Evolutionary conservation across 1,140 invertebrate species (phyloP), one percentile per base, ranked within the genome.

Genomic region (Schlechtendalia chinensis): DNA sequence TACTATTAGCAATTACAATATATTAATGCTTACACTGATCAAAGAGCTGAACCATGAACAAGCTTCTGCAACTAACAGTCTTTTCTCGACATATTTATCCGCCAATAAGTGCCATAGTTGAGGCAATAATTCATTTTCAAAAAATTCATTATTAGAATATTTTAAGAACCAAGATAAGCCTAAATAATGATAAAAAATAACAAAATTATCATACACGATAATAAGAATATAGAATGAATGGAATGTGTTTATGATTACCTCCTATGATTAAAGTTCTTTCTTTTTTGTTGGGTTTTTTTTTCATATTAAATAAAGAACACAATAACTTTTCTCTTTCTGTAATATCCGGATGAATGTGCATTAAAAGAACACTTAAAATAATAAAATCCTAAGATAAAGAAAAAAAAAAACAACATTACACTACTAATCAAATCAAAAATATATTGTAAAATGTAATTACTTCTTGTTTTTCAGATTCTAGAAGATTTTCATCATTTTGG

Each of bases 61-160:
- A 54, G 91, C 90, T 85, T 93, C 91, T 22, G 91, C 91, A 19
- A 93, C 91, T 19, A 94, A 83, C 29, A 93, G 84, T 75, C 92
- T 86, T 83, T 90, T 88, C 84, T 93, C 92, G 2, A 88, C 84
- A 85, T 93, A 90, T 83, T 91, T 91, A 84, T 93, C 90, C 82
- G 88, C 90, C 82, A 93, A 89, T 85, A 93, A 91, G 84, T 93
- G 91, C 92, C 92, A 94, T 83, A 91, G 93, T 82, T 92, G 88
- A 1, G 91, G 91, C n/a, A 93, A 85, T 65, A 93, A 87, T 84
- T 93, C 91, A 82, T 90, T 89, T 82, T 91, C 88, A 19, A 92
- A 87, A 53, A 90, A 84, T 27, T 86, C 85, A 50, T 86, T 87
- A 56, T 89, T 89, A 19, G 87, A 85, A 69, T 82, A 87, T 84